A percentile compares a stretch with the other conserved stretches of the same genome.
Conservation (phyloP, 2,888 invertebrate species). For the Tetragnatha montana region DNA sequence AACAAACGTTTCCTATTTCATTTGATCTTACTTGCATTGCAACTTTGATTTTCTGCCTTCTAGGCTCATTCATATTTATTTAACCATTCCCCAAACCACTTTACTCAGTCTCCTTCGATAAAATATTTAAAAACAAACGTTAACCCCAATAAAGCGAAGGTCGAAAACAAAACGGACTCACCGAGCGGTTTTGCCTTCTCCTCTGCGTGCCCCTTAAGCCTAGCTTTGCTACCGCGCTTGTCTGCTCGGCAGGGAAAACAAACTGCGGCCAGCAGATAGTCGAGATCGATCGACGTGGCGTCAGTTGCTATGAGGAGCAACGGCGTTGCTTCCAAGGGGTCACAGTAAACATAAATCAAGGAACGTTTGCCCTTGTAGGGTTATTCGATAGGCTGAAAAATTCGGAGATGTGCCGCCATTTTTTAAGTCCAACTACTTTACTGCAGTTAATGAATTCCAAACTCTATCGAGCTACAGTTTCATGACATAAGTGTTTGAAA, state of each 20-base stretch:
- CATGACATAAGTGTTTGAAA: too few species aligned
- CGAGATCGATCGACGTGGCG: slow-evolving; percentile 40
- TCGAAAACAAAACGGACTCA: neutral
- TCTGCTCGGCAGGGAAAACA: slow-evolving; percentile 12
- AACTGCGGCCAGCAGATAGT: slow-evolving; percentile 8
- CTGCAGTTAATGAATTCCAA: too few species aligned
- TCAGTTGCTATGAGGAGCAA: slow-evolving; percentile 39
- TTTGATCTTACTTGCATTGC: too few species aligned
- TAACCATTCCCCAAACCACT: too few species aligned
- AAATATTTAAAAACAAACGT: too few species aligned
- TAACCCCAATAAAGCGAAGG: too few species aligned
- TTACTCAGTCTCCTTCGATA: too few species aligned
- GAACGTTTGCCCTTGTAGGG: neutral
- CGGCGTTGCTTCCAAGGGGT: neutral
- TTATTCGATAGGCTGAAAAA: slow-evolving; percentile 7
- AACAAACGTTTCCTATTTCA: too few species aligned
- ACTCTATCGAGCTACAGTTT: too few species aligned
- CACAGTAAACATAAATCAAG: neutral
- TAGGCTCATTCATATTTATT: too few species aligned
- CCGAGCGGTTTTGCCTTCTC: neutral
- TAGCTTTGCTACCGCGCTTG: neutral
- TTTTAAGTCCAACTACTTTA: too few species aligned
- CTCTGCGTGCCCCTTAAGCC: neutral
- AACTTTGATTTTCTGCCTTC: too few species aligned
- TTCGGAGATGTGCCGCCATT: neutral